These are phyloP conservation scores for Hemitrygon akajei DNA, from an alignment of 2,797 vertebrate genomes.

Conservation along the genomic window DNA sequence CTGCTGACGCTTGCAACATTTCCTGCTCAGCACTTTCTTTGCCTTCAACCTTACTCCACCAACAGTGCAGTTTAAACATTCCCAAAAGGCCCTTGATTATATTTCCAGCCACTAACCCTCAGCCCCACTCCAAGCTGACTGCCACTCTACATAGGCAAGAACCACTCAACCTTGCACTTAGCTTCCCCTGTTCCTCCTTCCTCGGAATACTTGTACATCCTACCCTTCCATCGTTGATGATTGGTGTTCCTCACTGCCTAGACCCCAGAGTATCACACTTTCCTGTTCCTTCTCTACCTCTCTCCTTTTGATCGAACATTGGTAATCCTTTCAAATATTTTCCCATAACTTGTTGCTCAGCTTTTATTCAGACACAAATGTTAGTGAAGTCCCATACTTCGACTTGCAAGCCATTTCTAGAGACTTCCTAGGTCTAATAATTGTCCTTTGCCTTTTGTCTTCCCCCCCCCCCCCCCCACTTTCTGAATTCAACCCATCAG, in stretches of 20 bases:
- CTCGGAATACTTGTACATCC: background rate
- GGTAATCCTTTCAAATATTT: background rate
- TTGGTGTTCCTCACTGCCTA: background rate
- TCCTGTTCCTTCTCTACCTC: background rate
- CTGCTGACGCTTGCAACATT: background rate
- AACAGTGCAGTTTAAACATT: background rate
- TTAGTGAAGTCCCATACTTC: background rate
- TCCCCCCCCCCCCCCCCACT: too few relatives aligned
- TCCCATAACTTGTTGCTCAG: background rate
- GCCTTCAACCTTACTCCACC: background rate
- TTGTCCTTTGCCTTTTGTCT: background rate
- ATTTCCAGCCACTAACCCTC: too few relatives aligned
- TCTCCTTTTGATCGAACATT: background rate
- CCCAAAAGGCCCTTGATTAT: too few relatives aligned
- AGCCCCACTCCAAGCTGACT: background rate
- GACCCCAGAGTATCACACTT: background rate
- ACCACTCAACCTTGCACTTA: background rate
- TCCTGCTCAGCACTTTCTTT: background rate
- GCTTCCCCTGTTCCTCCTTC: background rate
- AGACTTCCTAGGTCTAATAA: background rate
- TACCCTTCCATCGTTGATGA: background rate
- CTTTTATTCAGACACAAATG: background rate
- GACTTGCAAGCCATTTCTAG: background rate
- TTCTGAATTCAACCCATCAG: background rate
- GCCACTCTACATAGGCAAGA: background rate